Evolutionary conservation across 2,888 invertebrate species (phyloP).

Genomic region (Phyllotreta cruciferae): DNA sequence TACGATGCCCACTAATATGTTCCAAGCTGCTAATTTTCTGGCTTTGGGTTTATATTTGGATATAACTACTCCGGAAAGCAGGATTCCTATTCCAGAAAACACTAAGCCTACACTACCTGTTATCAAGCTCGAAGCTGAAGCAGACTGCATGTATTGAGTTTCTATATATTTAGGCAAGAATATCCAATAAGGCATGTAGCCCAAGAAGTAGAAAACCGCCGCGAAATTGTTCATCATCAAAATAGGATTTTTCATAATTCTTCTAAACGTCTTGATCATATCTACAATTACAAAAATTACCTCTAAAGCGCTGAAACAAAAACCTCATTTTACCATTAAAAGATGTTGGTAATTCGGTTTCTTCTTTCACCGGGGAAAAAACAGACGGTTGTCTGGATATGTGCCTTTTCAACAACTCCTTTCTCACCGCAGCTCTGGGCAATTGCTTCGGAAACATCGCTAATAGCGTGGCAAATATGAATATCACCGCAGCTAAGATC

Average conservation of each 20-base stretch:
- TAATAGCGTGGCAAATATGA: slow-evolving; percentile 67
- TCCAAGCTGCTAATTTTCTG: slow-evolving; percentile 73
- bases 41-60: slow-evolving; percentile 72
- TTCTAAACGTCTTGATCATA: slow-evolving; percentile 69
- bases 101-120: slow-evolving; percentile 76
- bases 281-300: slow-evolving; percentile 56
- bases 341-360: slow-evolving; percentile 58
- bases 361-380: slow-evolving; percentile 42
- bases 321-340: slow-evolving; percentile 53
- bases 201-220: slow-evolving; percentile 75
- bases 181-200: slow-evolving; percentile 79
- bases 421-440: slow-evolving; percentile 69
- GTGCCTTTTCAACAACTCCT: slow-evolving; percentile 53
- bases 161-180: slow-evolving; percentile 86
- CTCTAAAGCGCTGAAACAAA: slow-evolving; percentile 9
- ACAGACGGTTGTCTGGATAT: slow-evolving; percentile 25
- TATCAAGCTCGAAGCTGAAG: slow-evolving; percentile 76
- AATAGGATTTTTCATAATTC: slow-evolving; percentile 70
- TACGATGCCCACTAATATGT: slow-evolving; percentile 69
- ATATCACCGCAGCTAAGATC: slow-evolving; percentile 66
- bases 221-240: slow-evolving; percentile 77
- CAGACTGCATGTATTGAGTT: slow-evolving; percentile 79
- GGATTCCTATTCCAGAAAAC: slow-evolving; percentile 73
- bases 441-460: slow-evolving; percentile 74
- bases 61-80: slow-evolving; percentile 72